phyloP scores from a whole-genome alignment of 1,140 invertebrate species.

The Sinella curviseta region DNA sequence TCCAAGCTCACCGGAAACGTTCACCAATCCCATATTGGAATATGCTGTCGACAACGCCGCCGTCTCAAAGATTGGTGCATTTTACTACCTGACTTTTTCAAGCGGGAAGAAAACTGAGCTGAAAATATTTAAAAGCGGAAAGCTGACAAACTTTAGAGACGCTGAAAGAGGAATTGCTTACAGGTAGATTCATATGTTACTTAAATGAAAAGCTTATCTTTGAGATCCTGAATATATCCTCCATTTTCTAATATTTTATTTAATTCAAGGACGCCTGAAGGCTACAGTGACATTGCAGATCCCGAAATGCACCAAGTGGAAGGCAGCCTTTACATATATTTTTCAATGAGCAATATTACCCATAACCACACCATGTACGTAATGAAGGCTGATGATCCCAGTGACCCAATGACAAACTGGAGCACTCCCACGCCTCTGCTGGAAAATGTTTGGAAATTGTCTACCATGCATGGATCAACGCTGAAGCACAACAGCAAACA shows the following conservation, averaged over 20 bases:
- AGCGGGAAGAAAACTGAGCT: constrained; percentile 26
- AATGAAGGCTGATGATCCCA: constrained; percentile 37
- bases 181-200: too few species aligned
- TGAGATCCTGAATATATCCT: too few species aligned
- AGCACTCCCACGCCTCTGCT: constrained; percentile 7
- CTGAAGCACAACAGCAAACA: not conserved
- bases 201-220: too few species aligned
- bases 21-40: constrained; percentile 42
- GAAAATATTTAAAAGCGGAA: constrained; percentile 31
- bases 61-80: constrained; percentile 1
- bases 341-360: constrained; percentile 22
- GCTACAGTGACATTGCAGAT: constrained; percentile 33
- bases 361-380: constrained; percentile 26
- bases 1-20: constrained; percentile 39
- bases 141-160: constrained; percentile 38
- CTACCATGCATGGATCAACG: not conserved
- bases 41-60: constrained; percentile 28
- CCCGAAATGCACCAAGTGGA: constrained; percentile 33
- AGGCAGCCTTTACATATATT: constrained; percentile 43
- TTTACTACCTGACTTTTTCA: constrained; percentile 31
- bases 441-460: not conserved
- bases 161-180: constrained; percentile 31
- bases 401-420: constrained; percentile 37
- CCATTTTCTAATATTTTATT: too few species aligned
- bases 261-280: constrained; percentile 5